Evolutionary conservation across 1,140 invertebrate genomes (phyloP).

Genomic region (Epicauta chinensis): DNA sequence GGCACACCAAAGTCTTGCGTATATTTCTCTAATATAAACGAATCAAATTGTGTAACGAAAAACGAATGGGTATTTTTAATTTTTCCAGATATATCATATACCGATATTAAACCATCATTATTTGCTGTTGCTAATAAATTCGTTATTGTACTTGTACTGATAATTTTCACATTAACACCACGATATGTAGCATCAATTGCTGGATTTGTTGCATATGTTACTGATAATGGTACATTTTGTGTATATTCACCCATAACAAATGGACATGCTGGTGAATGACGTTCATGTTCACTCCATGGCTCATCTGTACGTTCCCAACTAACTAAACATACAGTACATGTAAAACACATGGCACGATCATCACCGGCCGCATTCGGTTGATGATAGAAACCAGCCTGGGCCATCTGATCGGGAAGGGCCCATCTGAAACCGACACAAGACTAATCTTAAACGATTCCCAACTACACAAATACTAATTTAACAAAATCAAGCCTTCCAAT

Average conservation of each 20-base stretch:
- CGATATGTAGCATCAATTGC: conserved; percentile 49
- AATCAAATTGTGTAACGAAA: conserved; percentile 40
- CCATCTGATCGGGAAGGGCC: conserved; percentile 92
- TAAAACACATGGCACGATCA: conserved; percentile 92
- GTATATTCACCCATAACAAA: conserved; percentile 93
- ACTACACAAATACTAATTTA: too few relatives aligned
- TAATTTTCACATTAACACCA: conserved; percentile 25
- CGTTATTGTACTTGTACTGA: conserved; percentile 33
- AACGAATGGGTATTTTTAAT: conserved; percentile 38
- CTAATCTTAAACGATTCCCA: too few relatives aligned
- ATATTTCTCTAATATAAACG: conserved; percentile 38
- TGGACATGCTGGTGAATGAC: conserved; percentile 87
- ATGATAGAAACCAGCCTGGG: conserved; percentile 92
- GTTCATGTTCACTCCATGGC: conserved; percentile 92
- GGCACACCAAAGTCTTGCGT: conserved; percentile 38
- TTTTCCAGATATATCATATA: conserved; percentile 41
- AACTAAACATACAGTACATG: conserved; percentile 85
- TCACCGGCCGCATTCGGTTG: conserved; percentile 83
- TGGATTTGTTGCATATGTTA: conserved; percentile 82
- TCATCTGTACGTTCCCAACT: conserved; percentile 96
- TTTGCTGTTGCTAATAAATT: conserved; percentile 35
- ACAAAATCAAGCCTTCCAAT: too few relatives aligned
- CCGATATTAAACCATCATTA: conserved; percentile 40
- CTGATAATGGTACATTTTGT: conserved; percentile 88
- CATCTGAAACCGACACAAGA: too few relatives aligned